Evolutionary conservation across 1,140 invertebrate genomes (phyloP), one percentile per base, ranked within the genome.

Genomic region (Diabrotica virgifera): DNA sequence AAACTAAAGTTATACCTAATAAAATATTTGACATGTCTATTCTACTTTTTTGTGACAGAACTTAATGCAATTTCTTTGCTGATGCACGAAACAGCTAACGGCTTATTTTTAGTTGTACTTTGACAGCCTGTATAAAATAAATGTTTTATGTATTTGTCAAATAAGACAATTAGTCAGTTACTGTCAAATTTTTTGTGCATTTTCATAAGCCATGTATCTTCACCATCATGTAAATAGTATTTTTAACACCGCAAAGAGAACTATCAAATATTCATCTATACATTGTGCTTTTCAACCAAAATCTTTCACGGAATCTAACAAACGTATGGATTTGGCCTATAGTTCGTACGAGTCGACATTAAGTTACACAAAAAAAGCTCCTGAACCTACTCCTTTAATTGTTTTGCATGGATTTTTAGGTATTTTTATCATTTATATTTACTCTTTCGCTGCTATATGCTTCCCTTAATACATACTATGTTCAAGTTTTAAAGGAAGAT

Each of bases 331-430:
- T 53, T 59, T 73, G 51, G 63, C 72, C 5, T 73, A 73, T 36
- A 66, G 58, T n/a, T 70, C 66, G 1, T 72, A 70, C 50, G 70
- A 73, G 59, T 62, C 59, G 10, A 72, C 70, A 7, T 62, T 67
- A 35, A 59, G 66, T 12, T 62, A 64, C 51, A 36, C 56, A 13
- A 38, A 58, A 52, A 40, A 59, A 14, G 35, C 62, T 36, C 38
- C 56, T 0, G 24, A 63, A 24, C 59, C 61, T 3, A 53, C 54
- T 11, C 71, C 71, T 10, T 14, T 72, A 5, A n/a, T 72, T 4
- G 46, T 72, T 13, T 37, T 72, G 7, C 95, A 96, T 81, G 94
- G 93, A 2, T 79, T 96, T 10, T 12, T 55, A 36, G 53, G 53
- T 55, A 46, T n/a, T 24, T 24, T 24, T 24, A 24, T 4, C 24